These are phyloP conservation scores for Ahaetulla prasina DNA, from an alignment of 2,113 vertebrate species.

Conservation along the genomic window DNA sequence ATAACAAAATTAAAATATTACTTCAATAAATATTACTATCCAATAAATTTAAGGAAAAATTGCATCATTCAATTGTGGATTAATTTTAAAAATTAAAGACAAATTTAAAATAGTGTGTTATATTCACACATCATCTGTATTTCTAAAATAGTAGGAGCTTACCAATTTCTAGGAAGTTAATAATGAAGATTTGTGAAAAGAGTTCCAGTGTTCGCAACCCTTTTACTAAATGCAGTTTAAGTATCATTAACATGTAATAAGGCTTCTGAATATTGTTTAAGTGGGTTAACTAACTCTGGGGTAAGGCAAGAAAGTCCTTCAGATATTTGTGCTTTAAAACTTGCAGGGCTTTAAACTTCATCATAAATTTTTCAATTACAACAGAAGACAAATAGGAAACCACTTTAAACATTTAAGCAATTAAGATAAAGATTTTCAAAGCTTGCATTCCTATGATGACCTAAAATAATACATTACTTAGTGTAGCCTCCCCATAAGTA, in stretches of 20 bases:
- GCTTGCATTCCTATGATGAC: not conserved
- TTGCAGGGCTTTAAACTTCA: not conserved
- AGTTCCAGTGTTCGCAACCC: not conserved
- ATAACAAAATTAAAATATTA: not conserved
- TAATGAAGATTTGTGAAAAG: not conserved
- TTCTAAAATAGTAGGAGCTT: not conserved
- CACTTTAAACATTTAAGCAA: not conserved
- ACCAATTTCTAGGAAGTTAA: not conserved
- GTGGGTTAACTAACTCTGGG: not conserved
- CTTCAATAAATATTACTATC: not conserved
- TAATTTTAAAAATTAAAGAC: not conserved
- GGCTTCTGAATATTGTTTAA: not conserved
- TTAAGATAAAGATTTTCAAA: not conserved
- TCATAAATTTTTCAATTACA: not conserved
- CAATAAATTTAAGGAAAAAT: not conserved
- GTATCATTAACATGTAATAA: not conserved
- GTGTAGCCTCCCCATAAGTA: not conserved
- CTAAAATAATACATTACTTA: not conserved
- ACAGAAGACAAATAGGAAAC: not conserved
- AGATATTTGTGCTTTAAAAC: not conserved
- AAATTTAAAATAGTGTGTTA: not conserved
- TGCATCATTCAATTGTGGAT: not conserved
- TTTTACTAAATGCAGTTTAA: not conserved
- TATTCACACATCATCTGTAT: not conserved
- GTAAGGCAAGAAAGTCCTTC: not conserved